phyloP scores from a whole-genome alignment of 2,113 vertebrate genomes.

The Lonchura striata region DNA sequence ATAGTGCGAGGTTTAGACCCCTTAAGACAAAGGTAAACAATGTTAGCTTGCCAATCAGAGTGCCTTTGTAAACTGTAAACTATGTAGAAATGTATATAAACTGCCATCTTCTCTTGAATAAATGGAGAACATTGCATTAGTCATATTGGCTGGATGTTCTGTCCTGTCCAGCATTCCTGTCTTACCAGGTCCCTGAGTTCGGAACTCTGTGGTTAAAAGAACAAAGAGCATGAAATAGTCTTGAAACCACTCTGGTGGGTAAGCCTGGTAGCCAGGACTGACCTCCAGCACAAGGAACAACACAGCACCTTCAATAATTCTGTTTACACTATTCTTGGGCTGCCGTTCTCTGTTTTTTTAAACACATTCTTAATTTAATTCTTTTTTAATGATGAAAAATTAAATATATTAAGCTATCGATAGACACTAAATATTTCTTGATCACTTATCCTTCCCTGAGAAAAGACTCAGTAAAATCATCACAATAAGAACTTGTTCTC shows the following conservation, averaged over 20 bases:
- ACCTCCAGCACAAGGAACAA: background rate
- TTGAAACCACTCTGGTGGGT: background rate
- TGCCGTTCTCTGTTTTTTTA: background rate
- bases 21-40: no score
- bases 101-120: no score
- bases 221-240: constrained; percentile 22
- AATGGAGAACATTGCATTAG: no score
- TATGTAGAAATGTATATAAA: no score
- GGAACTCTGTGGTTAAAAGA: background rate
- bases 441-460: constrained; percentile 35
- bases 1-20: no score
- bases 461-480: constrained; percentile 5
- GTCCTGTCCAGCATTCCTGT: no score
- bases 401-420: constrained; percentile 3
- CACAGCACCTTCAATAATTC: background rate
- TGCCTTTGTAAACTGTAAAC: no score
- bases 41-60: no score
- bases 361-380: background rate
- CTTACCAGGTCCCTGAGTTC: no score
- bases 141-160: no score
- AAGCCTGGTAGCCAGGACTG: background rate
- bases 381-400: background rate
- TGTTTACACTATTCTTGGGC: background rate
- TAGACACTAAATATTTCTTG: constrained; percentile 32
- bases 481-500: constrained; percentile 5